Base-by-base conservation (phyloP, 2,113 vertebrate species). In the Recurvirostra avosetta region DNA sequence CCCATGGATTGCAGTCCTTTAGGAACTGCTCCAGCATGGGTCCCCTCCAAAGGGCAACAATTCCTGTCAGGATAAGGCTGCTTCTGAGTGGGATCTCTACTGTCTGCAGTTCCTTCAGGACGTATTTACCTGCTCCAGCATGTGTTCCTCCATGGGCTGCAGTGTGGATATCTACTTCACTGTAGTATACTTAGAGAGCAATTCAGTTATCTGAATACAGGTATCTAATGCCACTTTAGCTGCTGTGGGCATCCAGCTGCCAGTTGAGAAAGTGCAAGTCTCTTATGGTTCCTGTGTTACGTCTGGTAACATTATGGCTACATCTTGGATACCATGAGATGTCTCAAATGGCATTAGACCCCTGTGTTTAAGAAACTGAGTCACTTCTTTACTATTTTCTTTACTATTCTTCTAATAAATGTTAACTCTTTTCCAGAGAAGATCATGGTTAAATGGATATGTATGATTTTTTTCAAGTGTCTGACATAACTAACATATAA, bases 21-120 rank as follows among this genome's bases (percentile, higher is more conserved):
- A 79, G 49, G n/a, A 79, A n/a, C 29, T 41, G 19, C 8, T n/a
- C 26, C 36, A 32, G 30, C 4, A 1, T 55, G 26, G 10, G 9
- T 36, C 30, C 9, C 18, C 14, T 81, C 32, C 26, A 43, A 58
- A 66, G 27, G 41, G 26, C 12, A 49, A 30, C 13, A 30, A 43
- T 21, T 81, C 10, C n/a, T 43, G 50, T 47, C 12, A 50, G 32
- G 30, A 49, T 27, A 47, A 40, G 11, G 23, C 29, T 72, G 27
- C 32, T 67, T 15, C 0, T 0, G 9, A 6, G 5, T 61, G 29
- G 25, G 9, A 6, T 45, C 22, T 75, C 6, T 34, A 29, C 15
- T n/a, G 23, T 45, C 16, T 61, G 43, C 34, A 4, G 23, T 47
- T 68, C 20, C n/a, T 40, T 49, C 25, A 40, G 29, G 29, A 6